Evolutionary conservation across 92 coral and sea anemone species (phyloP).

Genomic region (Desmophyllum pertusum): DNA sequence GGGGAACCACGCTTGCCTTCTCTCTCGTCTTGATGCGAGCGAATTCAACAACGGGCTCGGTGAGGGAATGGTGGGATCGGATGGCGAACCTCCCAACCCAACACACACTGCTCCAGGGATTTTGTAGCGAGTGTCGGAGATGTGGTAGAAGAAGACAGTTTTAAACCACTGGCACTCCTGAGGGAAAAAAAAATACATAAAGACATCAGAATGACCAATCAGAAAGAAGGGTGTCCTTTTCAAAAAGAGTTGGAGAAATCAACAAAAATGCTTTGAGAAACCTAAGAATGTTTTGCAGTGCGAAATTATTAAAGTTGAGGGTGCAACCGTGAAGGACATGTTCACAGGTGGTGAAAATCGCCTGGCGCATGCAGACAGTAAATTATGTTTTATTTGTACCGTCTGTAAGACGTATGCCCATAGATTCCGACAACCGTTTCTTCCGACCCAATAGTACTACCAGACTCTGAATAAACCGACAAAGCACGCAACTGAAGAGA

Average conservation of each 20-base stretch:
- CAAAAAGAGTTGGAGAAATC: too few relatives aligned
- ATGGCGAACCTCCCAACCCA: conserved; percentile 82
- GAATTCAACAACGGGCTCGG: conserved; percentile 65
- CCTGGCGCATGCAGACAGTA: too few relatives aligned
- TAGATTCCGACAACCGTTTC: conserved; percentile 81
- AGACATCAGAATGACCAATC: too few relatives aligned
- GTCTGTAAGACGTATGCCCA: conserved; percentile 85
- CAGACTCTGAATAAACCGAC: conserved; percentile 85
- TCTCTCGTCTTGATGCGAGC: too few relatives aligned
- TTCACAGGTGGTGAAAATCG: too few relatives aligned
- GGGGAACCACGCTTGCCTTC: conserved; percentile 79
- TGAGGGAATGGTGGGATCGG: conserved; percentile 79
- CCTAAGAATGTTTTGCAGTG: too few relatives aligned
- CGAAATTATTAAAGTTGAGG: too few relatives aligned
- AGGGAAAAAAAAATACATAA: not conserved
- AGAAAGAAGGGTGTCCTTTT: too few relatives aligned
- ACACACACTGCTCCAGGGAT: conserved; percentile 86
- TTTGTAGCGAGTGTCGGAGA: conserved; percentile 88
- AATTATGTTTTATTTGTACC: conserved; percentile 27
- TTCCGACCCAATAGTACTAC: conserved; percentile 61
- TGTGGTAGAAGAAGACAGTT: conserved; percentile 81
- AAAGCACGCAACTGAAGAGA: conserved; percentile 94
- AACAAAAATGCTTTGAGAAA: too few relatives aligned
- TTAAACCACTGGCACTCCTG: conserved; percentile 99
- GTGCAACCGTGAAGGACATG: too few relatives aligned